A percentile compares a stretch with the other conserved stretches of the same genome.
Conservation (phyloP, 2,888 invertebrate species). For the Eucriotettix oculatus region DNA sequence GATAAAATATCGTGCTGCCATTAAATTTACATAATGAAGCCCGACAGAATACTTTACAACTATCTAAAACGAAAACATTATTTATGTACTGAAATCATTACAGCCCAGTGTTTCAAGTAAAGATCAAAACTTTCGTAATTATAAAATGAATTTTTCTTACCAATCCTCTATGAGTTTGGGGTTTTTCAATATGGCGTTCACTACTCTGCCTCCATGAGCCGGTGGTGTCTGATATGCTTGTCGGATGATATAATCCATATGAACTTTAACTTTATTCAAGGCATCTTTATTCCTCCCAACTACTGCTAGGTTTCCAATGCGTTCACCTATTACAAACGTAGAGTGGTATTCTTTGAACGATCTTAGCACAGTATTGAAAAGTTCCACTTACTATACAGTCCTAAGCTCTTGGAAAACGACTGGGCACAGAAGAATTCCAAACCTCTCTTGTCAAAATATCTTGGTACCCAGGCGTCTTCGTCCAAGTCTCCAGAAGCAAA, state of each 20-base stretch:
- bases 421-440: conserved; percentile 2
- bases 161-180: neutral
- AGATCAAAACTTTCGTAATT: no score
- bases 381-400: conserved; percentile 22
- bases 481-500: conserved; percentile 1
- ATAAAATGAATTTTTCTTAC: neutral
- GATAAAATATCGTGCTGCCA: no score
- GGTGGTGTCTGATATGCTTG: neutral
- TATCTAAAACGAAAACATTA: no score
- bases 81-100: no score
- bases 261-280: neutral
- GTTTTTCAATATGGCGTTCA: neutral
- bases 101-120: no score
- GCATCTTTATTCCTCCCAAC: neutral
- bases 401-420: conserved; percentile 2
- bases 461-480: conserved; percentile 2
- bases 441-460: conserved; percentile 1
- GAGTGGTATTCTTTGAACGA: neutral
- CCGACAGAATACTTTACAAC: no score
- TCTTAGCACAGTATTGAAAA: no score
- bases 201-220: conserved; percentile 1
- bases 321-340: neutral
- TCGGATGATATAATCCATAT: neutral
- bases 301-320: neutral
- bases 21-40: no score